phyloP scores from a whole-genome alignment of 2,113 vertebrate genomes.

The Protobothrops mucrosquamatus region DNA sequence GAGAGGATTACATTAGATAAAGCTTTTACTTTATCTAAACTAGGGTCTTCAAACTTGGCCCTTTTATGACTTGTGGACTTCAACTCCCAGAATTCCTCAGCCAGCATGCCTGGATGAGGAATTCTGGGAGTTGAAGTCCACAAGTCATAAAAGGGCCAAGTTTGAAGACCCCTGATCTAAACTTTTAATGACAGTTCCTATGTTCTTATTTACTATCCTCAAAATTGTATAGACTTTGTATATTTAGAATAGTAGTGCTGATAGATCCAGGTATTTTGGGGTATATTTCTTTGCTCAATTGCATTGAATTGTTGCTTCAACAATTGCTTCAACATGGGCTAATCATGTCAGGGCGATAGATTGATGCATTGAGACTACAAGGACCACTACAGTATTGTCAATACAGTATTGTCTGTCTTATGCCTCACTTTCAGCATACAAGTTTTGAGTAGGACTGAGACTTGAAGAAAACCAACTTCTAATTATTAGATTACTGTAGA shows the following conservation, averaged over 20 bases:
- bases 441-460: neutral
- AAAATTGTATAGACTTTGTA: neutral
- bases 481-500: neutral
- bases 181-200: neutral
- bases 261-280: neutral
- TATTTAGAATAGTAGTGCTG: neutral
- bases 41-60: neutral
- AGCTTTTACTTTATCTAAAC: neutral
- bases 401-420: neutral
- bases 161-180: no score
- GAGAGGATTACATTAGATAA: neutral
- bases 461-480: neutral
- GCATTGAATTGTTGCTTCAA: neutral
- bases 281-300: neutral
- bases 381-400: neutral
- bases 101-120: no score
- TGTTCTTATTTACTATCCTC: neutral
- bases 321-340: neutral
- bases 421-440: neutral
- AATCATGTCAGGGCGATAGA: neutral
- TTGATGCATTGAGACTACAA: neutral
- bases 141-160: no score
- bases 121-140: no score
- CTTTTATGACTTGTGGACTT: no score
- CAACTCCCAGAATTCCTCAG: no score